A percentile compares a stretch with the other conserved stretches of the same genome.
Conservation (phyloP, 2,888 invertebrate genomes). For the Ommatoiulus sabulosus region DNA sequence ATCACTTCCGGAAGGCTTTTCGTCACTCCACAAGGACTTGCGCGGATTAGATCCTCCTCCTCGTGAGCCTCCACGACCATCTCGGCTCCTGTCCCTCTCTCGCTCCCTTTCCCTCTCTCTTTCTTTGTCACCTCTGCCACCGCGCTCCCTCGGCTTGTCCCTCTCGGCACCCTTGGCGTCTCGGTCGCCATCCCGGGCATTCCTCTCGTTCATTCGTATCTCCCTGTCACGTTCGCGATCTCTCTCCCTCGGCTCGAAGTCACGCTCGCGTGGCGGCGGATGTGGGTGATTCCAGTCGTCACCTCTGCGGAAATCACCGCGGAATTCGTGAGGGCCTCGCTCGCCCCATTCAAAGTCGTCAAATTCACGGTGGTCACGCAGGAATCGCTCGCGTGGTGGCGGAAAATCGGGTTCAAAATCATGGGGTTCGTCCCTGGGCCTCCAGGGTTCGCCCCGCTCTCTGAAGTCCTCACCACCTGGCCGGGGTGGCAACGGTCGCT, state of each 20-base stretch:
- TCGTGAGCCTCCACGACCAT: not conserved
- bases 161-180: not conserved
- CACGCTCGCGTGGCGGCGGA: not conserved
- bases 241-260: constrained; percentile 37
- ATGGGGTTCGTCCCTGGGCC: not conserved
- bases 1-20: not conserved
- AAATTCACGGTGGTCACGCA: not conserved
- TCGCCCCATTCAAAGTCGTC: constrained; percentile 23
- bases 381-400: not conserved
- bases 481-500: not conserved
- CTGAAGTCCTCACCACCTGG: not conserved
- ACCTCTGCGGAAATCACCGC: not conserved
- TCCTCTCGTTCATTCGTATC: not conserved
- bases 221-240: not conserved
- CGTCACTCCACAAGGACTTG: constrained; percentile 22
- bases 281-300: constrained; percentile 39
- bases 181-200: constrained; percentile 37
- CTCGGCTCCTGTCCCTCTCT: constrained; percentile 34
- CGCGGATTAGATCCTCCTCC: constrained; percentile 13
- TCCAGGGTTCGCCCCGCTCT: constrained; percentile 47
- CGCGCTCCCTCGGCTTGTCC: not conserved
- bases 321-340: not conserved
- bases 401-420: constrained; percentile 11
- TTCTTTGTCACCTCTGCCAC: not conserved
- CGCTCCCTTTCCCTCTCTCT: not conserved